Conservation (phyloP, 2,888 invertebrate species). For the Drosophila borealis region DNA sequence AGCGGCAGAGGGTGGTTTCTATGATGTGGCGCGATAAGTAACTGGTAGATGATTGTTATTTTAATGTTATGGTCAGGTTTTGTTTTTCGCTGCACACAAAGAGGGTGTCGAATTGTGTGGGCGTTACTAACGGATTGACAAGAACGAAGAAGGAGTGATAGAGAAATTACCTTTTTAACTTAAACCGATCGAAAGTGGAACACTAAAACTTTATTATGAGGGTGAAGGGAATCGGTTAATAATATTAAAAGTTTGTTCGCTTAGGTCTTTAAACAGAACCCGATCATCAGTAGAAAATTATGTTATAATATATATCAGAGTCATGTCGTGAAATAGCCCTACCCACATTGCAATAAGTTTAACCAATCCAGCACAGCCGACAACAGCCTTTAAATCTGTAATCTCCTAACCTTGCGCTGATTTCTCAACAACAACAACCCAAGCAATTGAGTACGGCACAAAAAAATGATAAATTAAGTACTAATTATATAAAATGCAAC, state of each 20-base stretch:
- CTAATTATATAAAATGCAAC: slow-evolving; percentile 75
- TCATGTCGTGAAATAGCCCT: slow-evolving; percentile 26
- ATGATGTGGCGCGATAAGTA: slow-evolving; percentile 71
- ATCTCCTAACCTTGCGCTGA: slow-evolving; percentile 72
- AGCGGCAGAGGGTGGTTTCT: slow-evolving; percentile 39
- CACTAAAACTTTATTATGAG: not conserved
- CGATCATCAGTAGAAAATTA: not conserved
- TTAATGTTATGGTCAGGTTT: slow-evolving; percentile 71
- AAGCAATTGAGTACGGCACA: slow-evolving; percentile 58
- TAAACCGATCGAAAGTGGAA: slow-evolving; percentile 17
- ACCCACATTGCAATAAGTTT: slow-evolving; percentile 51
- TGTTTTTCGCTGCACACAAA: slow-evolving; percentile 37
- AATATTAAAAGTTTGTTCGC: too few species aligned
- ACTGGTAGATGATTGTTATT: slow-evolving; percentile 76
- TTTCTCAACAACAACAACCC: slow-evolving; percentile 48
- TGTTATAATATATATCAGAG: not conserved
- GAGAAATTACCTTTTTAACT: slow-evolving; percentile 37
- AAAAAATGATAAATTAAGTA: slow-evolving; percentile 77
- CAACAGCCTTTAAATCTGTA: slow-evolving; percentile 50
- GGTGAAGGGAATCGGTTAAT: too few species aligned
- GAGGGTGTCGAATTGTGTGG: slow-evolving; percentile 71
- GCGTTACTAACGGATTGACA: slow-evolving; percentile 76
- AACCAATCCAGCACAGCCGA: slow-evolving; percentile 43
- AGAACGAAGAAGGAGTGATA: slow-evolving; percentile 43
- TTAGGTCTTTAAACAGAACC: too few species aligned